Evolutionary conservation across 37 sponge, comb jelly and placozoan genomes (phyloP), one percentile per base, ranked within the genome.

Genomic region (Chondrilla cf. caribensis): DNA sequence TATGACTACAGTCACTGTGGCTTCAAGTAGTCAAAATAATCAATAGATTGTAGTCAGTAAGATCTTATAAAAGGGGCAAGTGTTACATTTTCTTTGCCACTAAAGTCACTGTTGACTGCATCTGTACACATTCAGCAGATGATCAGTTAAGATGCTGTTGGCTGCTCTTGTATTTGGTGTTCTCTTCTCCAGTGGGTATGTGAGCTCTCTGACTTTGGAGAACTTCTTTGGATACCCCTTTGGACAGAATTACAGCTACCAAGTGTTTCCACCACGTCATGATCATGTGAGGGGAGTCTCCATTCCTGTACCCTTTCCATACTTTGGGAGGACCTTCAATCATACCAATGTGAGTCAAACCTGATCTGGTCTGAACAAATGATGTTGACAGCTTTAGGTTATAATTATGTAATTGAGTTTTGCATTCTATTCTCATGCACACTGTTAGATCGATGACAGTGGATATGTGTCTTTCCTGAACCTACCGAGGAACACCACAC

Each of bases 401-500:
- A n/a, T n/a, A n/a, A n/a, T n/a, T n/a, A n/a, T n/a, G n/a, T n/a
- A n/a, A n/a, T n/a, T n/a, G n/a, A n/a, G n/a, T n/a, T n/a, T n/a
- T n/a, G n/a, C n/a, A 47, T 47, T 11, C 51, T 47, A 47, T 11
- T 47, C 11, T 11, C 6, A 47, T 47, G 51, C 11, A 11, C 51
- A n/a, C 17, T 55, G 11, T 55, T 35, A 73, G 76, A 73, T 73
- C 22, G 44, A 73, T 40, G 44, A 73, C 44, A 73, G 44, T 42
- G 76, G 76, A 73, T 73, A 73, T 73, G 44, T 73, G 19, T 73
- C 76, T 9, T 73, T 73, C 76, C 38, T 73, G 15, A 73, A 73
- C 2, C 51, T 47, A 11, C 51, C 51, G 11, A 15, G 15, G 18
- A 22, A 22, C 24, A 18, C n/a, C 38, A 37, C 25, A 3, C 2